phyloP scores from a whole-genome alignment of 2,113 vertebrate genomes.

The Mustelus asterias region DNA sequence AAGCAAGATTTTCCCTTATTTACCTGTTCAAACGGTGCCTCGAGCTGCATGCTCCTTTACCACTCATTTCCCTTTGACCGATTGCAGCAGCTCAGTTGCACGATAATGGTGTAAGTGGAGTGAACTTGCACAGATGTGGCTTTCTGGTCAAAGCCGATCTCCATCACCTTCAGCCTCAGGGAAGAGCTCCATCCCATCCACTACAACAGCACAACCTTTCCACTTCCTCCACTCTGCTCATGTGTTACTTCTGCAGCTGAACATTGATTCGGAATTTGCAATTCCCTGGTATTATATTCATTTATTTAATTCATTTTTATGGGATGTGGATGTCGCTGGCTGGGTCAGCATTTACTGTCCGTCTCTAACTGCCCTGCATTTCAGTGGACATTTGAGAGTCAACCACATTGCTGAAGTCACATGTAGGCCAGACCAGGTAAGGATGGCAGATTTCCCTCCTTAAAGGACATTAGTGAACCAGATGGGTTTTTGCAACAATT shows the following conservation, averaged over 20 bases:
- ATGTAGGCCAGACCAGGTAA: too few species aligned
- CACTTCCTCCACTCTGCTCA: neutral
- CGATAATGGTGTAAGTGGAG: neutral
- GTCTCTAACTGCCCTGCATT: too few species aligned
- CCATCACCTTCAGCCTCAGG: neutral
- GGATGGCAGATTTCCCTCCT: too few species aligned
- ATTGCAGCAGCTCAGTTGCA: neutral
- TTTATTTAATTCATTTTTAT: too few species aligned
- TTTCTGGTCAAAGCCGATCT: neutral
- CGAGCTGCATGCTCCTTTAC: neutral
- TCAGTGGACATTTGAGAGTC: too few species aligned
- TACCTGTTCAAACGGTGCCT: neutral
- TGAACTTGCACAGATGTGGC: neutral
- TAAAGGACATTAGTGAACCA: too few species aligned
- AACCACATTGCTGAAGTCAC: too few species aligned
- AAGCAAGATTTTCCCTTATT: too few species aligned
- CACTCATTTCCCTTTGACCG: neutral
- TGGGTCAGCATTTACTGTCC: too few species aligned
- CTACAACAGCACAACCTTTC: neutral
- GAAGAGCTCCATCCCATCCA: neutral
- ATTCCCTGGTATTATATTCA: neutral
- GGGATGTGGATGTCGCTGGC: too few species aligned
- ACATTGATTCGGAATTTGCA: neutral
- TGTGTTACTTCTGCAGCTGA: neutral
- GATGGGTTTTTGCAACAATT: too few species aligned